These are phyloP conservation scores for Phyllostomus hastatus DNA, from an alignment of 2,113 vertebrate species.

Conservation along the genomic window DNA sequence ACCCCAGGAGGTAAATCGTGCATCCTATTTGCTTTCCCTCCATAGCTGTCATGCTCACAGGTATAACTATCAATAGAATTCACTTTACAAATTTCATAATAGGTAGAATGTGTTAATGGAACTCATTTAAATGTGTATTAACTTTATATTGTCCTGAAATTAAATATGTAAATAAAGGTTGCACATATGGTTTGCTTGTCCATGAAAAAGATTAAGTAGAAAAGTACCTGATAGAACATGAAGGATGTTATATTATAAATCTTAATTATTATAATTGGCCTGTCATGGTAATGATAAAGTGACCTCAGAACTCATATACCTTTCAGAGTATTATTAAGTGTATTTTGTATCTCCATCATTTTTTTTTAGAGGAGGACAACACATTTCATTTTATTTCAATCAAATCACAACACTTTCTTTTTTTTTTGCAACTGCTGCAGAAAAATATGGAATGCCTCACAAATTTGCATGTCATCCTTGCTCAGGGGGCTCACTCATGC, in stretches of 20 bases:
- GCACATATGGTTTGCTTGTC: not conserved
- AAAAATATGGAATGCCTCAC: not conserved
- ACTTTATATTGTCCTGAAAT: not conserved
- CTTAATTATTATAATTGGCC: not conserved
- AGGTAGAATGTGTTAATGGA: not conserved
- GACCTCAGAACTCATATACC: not conserved
- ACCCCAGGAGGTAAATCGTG: too few relatives aligned
- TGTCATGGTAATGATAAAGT: not conserved
- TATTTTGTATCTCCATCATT: not conserved
- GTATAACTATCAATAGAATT: not conserved
- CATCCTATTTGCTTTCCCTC: not conserved
- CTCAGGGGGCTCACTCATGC: too few relatives aligned
- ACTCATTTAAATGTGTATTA: not conserved
- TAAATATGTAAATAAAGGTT: not conserved
- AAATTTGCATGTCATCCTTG: too few relatives aligned
- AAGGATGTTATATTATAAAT: not conserved
- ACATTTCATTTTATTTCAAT: constrained; percentile 76
- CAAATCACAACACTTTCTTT: constrained; percentile 74
- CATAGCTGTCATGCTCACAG: not conserved
- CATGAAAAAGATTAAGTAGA: not conserved
- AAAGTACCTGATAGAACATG: not conserved
- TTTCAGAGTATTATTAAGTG: not conserved
- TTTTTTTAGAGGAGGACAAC: constrained; percentile 69
- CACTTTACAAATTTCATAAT: not conserved
- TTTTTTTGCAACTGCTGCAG: constrained; percentile 49